Base-by-base conservation (phyloP, 1,140 invertebrate species). In the Pogonus chalceus region DNA sequence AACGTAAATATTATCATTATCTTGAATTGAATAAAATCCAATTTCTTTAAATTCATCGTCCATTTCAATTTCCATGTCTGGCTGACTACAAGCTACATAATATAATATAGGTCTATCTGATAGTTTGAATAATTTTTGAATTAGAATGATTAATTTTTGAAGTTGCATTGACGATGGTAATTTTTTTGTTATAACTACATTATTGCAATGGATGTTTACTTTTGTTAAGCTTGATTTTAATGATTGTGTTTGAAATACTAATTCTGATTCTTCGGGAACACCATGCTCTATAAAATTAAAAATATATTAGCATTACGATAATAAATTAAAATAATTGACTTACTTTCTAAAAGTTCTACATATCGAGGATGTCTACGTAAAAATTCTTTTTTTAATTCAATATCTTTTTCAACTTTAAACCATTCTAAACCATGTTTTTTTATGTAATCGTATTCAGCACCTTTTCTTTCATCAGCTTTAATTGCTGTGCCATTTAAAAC, bases 401-500 rank as follows among this genome's bases (percentile, higher is more conserved):
- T 48, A 62, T 77, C 67, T 24, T 64, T 72, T 60, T 75, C 76
- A 16, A 68, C 60, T 59, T 76, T 71, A 35, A 84, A 70, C 88
- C 89, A 93, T 50, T 84, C 79, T 20, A 76, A 68, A 0, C 84
- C 83, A 72, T 84, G 85, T 20, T 82, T 78, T 71, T 92, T 93
- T 61, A 92, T 70, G 65, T 92, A 92, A 72, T 93, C 90, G 55
- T 91, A 85, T 64, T 92, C 88, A 0, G 90, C 85, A n/a, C 88
- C 89, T 63, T 83, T 77, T 56, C 87, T 78, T 57, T 90, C 80
- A 46, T 83, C 79, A 0, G 71, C 60, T 4, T 70, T 72, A 57
- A 92, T 81, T 68, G 76, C 67, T 20, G 79, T 79, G 16, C 83
- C 80, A 71, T 90, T 90, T 2, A 89, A 67, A 62, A 77, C 73